These are phyloP conservation scores for Lydus trimaculatus DNA, from an alignment of 2,888 invertebrate genomes.

Conservation along the genomic window DNA sequence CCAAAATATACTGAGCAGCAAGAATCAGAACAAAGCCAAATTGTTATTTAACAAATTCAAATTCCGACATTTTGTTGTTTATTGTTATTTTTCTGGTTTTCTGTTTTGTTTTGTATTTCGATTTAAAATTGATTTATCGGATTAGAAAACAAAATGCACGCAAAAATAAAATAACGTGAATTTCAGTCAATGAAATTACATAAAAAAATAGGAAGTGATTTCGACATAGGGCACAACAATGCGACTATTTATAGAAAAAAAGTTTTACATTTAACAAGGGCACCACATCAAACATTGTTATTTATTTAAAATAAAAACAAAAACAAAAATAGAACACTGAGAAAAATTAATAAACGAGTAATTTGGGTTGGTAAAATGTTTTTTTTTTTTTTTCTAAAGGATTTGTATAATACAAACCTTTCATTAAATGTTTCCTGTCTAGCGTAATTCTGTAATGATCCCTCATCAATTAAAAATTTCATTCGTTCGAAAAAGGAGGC, in stretches of 20 bases:
- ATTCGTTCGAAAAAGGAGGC: slow-evolving; percentile 98
- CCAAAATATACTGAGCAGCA: slow-evolving; percentile 97
- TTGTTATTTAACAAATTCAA: slow-evolving; percentile 36
- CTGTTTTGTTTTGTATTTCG: slow-evolving; percentile 6
- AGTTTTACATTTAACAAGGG: slow-evolving; percentile 47
- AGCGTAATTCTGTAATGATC: slow-evolving; percentile 97
- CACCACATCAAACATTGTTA: slow-evolving; percentile 47
- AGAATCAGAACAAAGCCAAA: slow-evolving; percentile 59
- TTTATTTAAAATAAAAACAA: slow-evolving; percentile 23
- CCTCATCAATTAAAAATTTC: slow-evolving; percentile 98
- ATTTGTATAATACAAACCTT: slow-evolving; percentile 71
- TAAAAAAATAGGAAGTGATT: slow-evolving; percentile 63
- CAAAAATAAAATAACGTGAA: slow-evolving; percentile 41
- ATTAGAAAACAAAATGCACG: slow-evolving; percentile 35
- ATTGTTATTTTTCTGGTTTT: slow-evolving; percentile 21
- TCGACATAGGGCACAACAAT: slow-evolving; percentile 85
- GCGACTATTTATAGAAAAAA: slow-evolving; percentile 59
- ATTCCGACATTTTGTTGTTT: slow-evolving; percentile 15
- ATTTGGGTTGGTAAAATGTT: slow-evolving; percentile 23
- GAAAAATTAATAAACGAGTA: slow-evolving; percentile 28
- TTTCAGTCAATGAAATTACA: slow-evolving; percentile 50
- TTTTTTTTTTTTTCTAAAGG: not conserved
- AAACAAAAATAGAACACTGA: slow-evolving; percentile 30
- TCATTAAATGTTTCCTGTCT: slow-evolving; percentile 96
- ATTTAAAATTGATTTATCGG: slow-evolving; percentile 11